Conservation (phyloP, 2,888 invertebrate species). For the Argynnis bischoffii region DNA sequence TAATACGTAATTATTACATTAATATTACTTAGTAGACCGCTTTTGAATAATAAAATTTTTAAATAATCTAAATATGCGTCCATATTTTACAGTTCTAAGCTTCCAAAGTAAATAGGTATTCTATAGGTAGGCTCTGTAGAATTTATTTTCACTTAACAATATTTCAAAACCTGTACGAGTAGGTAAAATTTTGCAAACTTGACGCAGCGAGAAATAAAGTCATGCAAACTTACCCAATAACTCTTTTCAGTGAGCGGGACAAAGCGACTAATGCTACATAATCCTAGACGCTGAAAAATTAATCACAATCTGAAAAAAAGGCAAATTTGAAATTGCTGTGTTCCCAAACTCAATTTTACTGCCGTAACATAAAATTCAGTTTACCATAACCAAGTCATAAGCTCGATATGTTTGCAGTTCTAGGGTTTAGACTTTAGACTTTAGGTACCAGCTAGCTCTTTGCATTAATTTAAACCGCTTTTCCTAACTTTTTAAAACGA, state of each 20-base stretch:
- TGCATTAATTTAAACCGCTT: conserved; percentile 33
- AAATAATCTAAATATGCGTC: too few species aligned
- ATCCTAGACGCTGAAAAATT: conserved; percentile 26
- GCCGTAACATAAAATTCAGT: conserved; percentile 11
- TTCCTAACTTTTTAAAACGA: conserved; percentile 27
- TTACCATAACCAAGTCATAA: conserved; percentile 10
- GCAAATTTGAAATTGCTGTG: background rate
- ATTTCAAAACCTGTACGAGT: background rate
- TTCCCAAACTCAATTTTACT: conserved; percentile 22
- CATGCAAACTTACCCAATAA: conserved; percentile 12
- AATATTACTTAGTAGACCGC: too few species aligned
- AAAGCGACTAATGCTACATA: conserved; percentile 14
- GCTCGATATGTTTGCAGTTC: conserved; percentile 25
- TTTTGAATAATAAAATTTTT: too few species aligned
- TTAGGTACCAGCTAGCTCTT: conserved; percentile 31
- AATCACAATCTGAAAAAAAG: conserved; percentile 19
- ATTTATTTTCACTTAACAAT: too few species aligned
- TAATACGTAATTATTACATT: too few species aligned
- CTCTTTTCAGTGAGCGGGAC: conserved; percentile 10
- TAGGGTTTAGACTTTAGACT: conserved; percentile 23
- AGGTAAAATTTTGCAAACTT: background rate
- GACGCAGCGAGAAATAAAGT: background rate
- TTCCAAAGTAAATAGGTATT: too few species aligned
- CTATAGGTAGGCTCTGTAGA: too few species aligned
- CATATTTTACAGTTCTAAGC: too few species aligned